Percentiles rank a stretch among this genome's conserved stretches.
phyloP scores from a whole-genome alignment of 2,113 vertebrate genomes.

The Tragelaphus buxtoni region DNA sequence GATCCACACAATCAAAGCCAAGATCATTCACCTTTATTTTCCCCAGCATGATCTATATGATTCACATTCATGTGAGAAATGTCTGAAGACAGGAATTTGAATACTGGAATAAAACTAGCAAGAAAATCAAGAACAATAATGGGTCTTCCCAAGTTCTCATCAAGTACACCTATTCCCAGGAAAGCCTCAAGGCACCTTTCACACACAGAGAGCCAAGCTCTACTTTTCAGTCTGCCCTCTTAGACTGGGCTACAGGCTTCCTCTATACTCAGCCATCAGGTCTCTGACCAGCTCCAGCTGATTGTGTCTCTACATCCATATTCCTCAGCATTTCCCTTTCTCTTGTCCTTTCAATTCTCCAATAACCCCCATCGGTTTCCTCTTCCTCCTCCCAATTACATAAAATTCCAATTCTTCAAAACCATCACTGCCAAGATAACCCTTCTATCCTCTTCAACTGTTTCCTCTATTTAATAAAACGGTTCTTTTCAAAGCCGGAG shows the following conservation, averaged over 20 bases:
- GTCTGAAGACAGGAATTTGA: background rate
- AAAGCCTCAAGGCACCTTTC: background rate
- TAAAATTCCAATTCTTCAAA: background rate
- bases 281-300: background rate
- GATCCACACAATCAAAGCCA: background rate
- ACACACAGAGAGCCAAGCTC: background rate
- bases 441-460: background rate
- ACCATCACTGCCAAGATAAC: background rate
- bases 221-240: background rate
- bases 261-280: background rate
- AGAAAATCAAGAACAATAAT: background rate
- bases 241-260: background rate
- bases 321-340: background rate
- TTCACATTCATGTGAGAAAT: background rate
- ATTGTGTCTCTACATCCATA: background rate
- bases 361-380: background rate
- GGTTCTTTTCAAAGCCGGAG: background rate
- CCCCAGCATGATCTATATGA: background rate
- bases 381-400: background rate
- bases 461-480: background rate
- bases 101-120: background rate
- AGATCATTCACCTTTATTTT: conserved; percentile 1
- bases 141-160: background rate
- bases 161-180: background rate
- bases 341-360: background rate